Conservation (phyloP, 2,797 vertebrate genomes). For the Coilia nasus region DNA sequence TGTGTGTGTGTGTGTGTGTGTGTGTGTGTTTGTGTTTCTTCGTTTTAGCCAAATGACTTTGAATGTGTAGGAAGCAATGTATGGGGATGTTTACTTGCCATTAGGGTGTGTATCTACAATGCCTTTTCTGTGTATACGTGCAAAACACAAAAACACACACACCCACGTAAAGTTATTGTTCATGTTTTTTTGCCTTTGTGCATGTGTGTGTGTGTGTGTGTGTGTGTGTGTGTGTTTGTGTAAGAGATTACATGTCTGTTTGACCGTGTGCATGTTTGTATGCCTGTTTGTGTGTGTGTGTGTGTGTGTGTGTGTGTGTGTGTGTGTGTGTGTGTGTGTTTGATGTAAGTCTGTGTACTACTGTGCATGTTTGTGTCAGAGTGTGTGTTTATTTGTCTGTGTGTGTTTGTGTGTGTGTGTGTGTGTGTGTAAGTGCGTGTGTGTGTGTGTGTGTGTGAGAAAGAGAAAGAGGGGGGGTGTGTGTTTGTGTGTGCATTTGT, state of each 20-base stretch:
- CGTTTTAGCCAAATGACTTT: not conserved
- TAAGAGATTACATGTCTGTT: too few species aligned
- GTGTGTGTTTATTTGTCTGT: too few species aligned
- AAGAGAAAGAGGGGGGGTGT: too few species aligned
- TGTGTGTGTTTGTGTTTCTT: constrained; percentile 30
- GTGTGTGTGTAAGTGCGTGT: not conserved
- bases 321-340: too few species aligned
- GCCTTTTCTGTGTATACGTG: not conserved
- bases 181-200: constrained; percentile 23
- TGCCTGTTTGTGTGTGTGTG: not conserved
- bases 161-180: not conserved
- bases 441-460: not conserved
- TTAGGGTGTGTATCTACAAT: too few species aligned
- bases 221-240: too few species aligned
- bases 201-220: constrained; percentile 16
- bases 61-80: not conserved
- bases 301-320: not conserved
- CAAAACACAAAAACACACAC: not conserved
- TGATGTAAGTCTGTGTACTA: too few species aligned
- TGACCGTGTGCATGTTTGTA: too few species aligned
- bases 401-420: not conserved
- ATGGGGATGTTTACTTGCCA: not conserved
- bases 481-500: not conserved
- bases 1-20: too few species aligned
- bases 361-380: too few species aligned